phyloP scores from a whole-genome alignment of 2,113 vertebrate species.

The Monopterus albus region DNA sequence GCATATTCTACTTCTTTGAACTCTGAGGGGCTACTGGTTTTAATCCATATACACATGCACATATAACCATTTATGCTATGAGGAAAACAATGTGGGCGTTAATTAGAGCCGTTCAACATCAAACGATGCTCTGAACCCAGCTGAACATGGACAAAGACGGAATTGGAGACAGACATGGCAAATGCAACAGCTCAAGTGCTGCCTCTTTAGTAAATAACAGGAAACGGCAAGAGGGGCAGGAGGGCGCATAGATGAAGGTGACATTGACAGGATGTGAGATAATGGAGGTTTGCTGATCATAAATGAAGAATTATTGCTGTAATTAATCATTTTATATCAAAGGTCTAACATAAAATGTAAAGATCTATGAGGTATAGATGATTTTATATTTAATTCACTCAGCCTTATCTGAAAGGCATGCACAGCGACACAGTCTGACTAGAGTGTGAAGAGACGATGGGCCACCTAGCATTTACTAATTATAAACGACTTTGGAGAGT shows the following conservation, averaged over 20 bases:
- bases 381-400: too few species aligned
- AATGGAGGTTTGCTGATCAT: too few species aligned
- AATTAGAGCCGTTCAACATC: slow-evolving; percentile 46
- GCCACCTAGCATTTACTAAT: too few species aligned
- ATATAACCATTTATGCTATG: neutral
- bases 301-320: too few species aligned
- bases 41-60: neutral
- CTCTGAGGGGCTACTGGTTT: neutral
- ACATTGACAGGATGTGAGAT: slow-evolving; percentile 25
- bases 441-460: too few species aligned
- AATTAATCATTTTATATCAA: too few species aligned
- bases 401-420: too few species aligned
- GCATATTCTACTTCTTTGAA: neutral
- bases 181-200: slow-evolving; percentile 16
- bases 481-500: too few species aligned
- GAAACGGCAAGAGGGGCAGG: neutral
- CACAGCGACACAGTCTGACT: too few species aligned
- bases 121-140: slow-evolving; percentile 28
- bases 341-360: too few species aligned
- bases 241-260: neutral
- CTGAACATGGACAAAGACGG: slow-evolving; percentile 29
- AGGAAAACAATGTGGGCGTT: slow-evolving; percentile 14
- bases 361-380: too few species aligned
- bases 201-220: slow-evolving; percentile 14
- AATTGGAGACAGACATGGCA: neutral